These are phyloP conservation scores for Poeciliopsis occidentalis DNA, from an alignment of 2,113 vertebrate species.

Conservation along the genomic window DNA sequence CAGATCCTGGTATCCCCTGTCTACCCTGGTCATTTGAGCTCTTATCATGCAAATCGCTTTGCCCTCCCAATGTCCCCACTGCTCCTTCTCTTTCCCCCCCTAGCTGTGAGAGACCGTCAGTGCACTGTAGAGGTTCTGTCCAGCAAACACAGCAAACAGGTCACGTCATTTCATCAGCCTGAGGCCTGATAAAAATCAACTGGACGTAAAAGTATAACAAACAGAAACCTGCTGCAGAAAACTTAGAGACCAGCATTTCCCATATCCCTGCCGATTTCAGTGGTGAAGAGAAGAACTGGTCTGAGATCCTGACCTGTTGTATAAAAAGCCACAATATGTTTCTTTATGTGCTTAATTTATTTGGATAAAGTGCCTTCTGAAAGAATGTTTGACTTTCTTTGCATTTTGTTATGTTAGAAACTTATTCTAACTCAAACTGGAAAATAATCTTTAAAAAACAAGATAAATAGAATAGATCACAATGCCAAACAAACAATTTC, in stretches of 20 bases:
- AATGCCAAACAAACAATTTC: too few species aligned
- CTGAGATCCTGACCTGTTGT: too few species aligned
- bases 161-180: not conserved
- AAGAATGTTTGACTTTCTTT: too few species aligned
- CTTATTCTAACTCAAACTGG: too few species aligned
- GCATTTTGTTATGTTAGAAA: too few species aligned
- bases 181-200: not conserved
- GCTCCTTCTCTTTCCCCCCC: conserved; percentile 45
- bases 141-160: not conserved
- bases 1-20: conserved; percentile 68
- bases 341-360: too few species aligned
- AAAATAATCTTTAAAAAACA: too few species aligned
- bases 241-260: not conserved
- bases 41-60: conserved; percentile 73
- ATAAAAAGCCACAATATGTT: too few species aligned
- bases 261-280: too few species aligned
- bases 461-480: too few species aligned
- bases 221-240: not conserved
- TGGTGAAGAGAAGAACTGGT: too few species aligned
- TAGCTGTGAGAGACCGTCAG: conserved; percentile 57
- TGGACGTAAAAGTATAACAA: not conserved
- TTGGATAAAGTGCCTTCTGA: too few species aligned
- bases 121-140: not conserved
- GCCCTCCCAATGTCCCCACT: conserved; percentile 27
- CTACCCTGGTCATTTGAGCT: conserved; percentile 61